Base-by-base conservation (phyloP, 1,140 invertebrate species). In the Macrocentrus cingulum region DNA sequence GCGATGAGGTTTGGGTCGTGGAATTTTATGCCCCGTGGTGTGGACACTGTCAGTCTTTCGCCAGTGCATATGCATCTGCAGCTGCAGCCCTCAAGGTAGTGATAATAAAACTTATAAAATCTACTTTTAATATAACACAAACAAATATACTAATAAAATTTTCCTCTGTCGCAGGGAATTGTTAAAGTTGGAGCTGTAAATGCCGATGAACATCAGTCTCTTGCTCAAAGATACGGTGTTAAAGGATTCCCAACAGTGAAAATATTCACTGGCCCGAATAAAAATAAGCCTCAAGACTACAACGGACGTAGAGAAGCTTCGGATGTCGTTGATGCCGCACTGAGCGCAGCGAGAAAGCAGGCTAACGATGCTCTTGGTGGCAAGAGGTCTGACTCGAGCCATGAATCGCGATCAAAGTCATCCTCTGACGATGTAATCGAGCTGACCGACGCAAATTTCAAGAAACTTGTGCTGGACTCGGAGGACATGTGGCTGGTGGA, bases 201-300 rank as follows among this genome's bases (percentile, higher is more conserved):
- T 84, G 91, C 90, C 13, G 95, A 98, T 77, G 85, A 92, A 19
- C 89, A 99, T 69, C 89, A 91, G 68, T 87, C 89, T 13, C 72
- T 98, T 11, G 89, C 87, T 18, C 82, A 85, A 18, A 87, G 89
- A 70, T 98, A 88, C 82, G 87, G 87, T 49, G 87, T 99, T 39
- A 80, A 84, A 67, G 95, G 97, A 52, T 99, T 98, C 74, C 97
- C 97, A 15, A 98, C 96, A 0, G 90, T 99, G 56, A 99, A 99
- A 80, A 89, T 99, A 9, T 98, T 99, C n/a, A n/a, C n/a, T 76
- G 91, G 88, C 1, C 75, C 82, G 0, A 88, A 94, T 74, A 98
- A 98, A 76, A 87, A 88, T 42, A 91, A 88, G 58, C 93, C 95
- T 2, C 85, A 86, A 52, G 91, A 95, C 66, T 99, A 90, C 76